phyloP scores from a whole-genome alignment of 1,140 invertebrate genomes.

The Aphaenogaster rudis region DNA sequence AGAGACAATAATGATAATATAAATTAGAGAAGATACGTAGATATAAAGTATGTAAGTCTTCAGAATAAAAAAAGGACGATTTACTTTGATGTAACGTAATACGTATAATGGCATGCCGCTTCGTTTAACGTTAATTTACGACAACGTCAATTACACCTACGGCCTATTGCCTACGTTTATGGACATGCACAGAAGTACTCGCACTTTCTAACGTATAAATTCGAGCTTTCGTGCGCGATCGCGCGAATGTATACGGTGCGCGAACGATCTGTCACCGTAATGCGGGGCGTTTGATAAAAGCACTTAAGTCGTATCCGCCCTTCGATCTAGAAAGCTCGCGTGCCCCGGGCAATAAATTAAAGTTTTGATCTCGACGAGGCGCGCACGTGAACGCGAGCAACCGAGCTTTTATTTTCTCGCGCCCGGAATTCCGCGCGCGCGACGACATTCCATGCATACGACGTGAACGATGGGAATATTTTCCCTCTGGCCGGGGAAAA shows the following conservation, averaged over 20 bases:
- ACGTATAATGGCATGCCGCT: not conserved
- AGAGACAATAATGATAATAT: not conserved
- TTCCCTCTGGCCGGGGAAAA: conserved; percentile 19
- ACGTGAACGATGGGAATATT: conserved; percentile 25
- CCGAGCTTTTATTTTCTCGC: conserved; percentile 18
- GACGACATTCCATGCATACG: conserved; percentile 45
- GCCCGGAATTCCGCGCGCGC: conserved; percentile 26
- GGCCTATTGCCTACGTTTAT: not conserved
- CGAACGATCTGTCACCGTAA: conserved; percentile 68
- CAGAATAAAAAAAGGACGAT: not conserved
- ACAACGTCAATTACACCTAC: not conserved
- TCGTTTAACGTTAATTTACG: not conserved
- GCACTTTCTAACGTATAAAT: not conserved
- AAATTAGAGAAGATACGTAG: not conserved
- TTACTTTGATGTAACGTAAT: not conserved
- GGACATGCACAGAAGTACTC: not conserved
- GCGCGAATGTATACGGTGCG: conserved; percentile 20
- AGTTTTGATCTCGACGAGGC: conserved; percentile 64
- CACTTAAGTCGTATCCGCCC: conserved; percentile 73
- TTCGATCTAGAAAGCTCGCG: conserved; percentile 74
- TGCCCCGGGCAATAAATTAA: conserved; percentile 70
- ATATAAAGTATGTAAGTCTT: not conserved
- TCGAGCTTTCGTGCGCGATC: conserved; percentile 37
- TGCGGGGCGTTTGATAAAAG: conserved; percentile 70
- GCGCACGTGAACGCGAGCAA: conserved; percentile 7